Percentiles rank a stretch among this genome's conserved stretches.
Evolutionary conservation across 2,888 invertebrate genomes (phyloP).

Genomic region (Thumatha senex): DNA sequence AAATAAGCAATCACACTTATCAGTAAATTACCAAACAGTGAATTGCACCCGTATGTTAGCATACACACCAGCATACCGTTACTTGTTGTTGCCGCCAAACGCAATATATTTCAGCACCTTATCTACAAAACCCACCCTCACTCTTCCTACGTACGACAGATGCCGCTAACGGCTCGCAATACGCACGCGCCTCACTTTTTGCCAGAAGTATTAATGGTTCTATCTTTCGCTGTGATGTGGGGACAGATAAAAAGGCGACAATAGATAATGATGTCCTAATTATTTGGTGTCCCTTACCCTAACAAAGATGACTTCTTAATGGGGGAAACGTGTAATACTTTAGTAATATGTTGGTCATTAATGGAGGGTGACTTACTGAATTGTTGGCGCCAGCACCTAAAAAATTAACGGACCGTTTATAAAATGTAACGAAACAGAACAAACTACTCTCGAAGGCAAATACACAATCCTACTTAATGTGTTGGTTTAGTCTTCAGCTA

Average conservation of each 20-base stretch:
- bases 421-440: constrained; percentile 1
- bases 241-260: constrained; percentile 31
- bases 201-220: constrained; percentile 38
- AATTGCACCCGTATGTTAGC: constrained; percentile 1
- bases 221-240: constrained; percentile 28
- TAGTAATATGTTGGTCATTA: constrained; percentile 1
- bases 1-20: background rate
- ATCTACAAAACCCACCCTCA: constrained; percentile 14
- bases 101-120: constrained; percentile 35
- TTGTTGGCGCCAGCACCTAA: constrained; percentile 7
- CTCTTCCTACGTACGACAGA: constrained; percentile 22
- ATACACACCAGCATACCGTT: constrained; percentile 1
- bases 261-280: constrained; percentile 32
- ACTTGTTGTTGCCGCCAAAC: constrained; percentile 1
- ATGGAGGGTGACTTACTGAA: constrained; percentile 2
- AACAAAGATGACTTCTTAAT: constrained; percentile 3
- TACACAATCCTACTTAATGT: background rate
- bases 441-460: background rate
- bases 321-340: constrained; percentile 15
- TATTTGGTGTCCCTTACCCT: constrained; percentile 18
- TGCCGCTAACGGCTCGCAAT: constrained; percentile 26
- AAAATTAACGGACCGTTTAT: constrained; percentile 2
- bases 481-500: no score
- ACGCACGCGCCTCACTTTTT: constrained; percentile 45
- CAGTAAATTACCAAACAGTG: background rate